phyloP scores from a whole-genome alignment of 2,113 vertebrate species.

The Hydrochoerus hydrochaeris region DNA sequence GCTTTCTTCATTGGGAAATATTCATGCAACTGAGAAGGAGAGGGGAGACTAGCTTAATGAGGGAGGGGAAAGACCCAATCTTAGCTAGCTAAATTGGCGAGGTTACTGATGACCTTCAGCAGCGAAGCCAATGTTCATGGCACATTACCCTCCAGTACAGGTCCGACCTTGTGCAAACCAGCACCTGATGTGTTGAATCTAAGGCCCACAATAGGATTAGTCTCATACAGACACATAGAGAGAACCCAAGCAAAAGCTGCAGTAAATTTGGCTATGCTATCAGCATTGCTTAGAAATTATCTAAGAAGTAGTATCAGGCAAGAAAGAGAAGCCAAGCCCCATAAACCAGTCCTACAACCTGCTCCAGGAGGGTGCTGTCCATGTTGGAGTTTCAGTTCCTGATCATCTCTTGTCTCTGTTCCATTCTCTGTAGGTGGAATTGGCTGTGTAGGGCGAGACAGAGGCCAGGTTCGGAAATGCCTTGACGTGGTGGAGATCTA shows the following conservation, averaged over 20 bases:
- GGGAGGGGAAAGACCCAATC: background rate
- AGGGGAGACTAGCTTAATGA: background rate
- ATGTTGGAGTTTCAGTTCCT: background rate
- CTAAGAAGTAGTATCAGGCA: background rate
- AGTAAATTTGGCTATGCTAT: background rate
- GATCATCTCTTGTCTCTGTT: background rate
- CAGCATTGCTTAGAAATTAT: background rate
- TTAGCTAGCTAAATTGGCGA: background rate
- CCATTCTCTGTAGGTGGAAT: constrained; percentile 91
- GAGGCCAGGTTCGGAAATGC: constrained; percentile 95
- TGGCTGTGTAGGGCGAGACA: constrained; percentile 93
- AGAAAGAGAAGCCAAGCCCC: background rate
- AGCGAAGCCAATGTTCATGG: background rate
- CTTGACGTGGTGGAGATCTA: constrained; percentile 96
- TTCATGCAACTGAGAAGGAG: background rate
- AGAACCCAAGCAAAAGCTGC: background rate
- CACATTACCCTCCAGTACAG: background rate
- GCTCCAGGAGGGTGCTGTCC: rapidly evolving
- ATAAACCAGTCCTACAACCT: too few relatives aligned
- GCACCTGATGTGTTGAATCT: background rate
- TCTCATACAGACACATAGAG: background rate
- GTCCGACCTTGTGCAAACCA: background rate
- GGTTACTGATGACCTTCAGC: background rate
- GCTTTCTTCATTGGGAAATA: background rate
- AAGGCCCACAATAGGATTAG: background rate